Base-by-base conservation (phyloP, 2,797 vertebrate species). In the Tiaroga cobitis region DNA sequence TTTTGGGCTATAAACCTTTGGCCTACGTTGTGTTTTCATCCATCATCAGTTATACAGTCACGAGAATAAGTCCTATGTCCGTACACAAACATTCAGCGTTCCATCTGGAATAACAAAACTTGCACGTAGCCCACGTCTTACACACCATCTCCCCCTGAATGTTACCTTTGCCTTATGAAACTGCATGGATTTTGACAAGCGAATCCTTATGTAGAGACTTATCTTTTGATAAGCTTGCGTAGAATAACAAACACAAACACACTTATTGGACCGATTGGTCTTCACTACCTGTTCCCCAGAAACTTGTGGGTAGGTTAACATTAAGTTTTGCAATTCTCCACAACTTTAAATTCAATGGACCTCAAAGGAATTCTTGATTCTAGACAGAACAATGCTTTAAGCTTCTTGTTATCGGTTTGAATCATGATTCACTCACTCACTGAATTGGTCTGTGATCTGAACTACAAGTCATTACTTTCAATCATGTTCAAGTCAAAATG, bases 81-180 rank as follows among this genome's bases (percentile, higher is more conserved):
- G 3, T 29, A 68, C 24, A 51, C 24, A 21, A 84, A 68, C 73
- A 68, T 32, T 29, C 68, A 70, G 32, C 2, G 29, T 32, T 85
- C 16, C 41, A 74, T 80, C 43, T 67, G 59, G 32, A 65, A 39
- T 37, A 80, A 67, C 84, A 85, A 26, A 85, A 37, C 0, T 0
- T 4, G 69, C 84, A 80, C 41, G 43, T 80, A 74, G 77, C 6
- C 32, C 77, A 37, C 41, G 32, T 65, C 77, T 61, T 32, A 19
- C 19, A n/a, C 39, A 63, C 54, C 16, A 74, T 63, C 56, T 75
- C 15, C 7, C n/a, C 18, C 51, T 18, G 26, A 7, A 46, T 49
- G 26, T 63, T 32, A 51, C 13, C 68, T 39, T 85, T 63, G 34
- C 26, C 37, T 85, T 79, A 39, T 80, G 68, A 51, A 80, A 85